These are phyloP conservation scores for Thamnophis elegans DNA, from an alignment of 2,797 vertebrate genomes.

Conservation along the genomic window DNA sequence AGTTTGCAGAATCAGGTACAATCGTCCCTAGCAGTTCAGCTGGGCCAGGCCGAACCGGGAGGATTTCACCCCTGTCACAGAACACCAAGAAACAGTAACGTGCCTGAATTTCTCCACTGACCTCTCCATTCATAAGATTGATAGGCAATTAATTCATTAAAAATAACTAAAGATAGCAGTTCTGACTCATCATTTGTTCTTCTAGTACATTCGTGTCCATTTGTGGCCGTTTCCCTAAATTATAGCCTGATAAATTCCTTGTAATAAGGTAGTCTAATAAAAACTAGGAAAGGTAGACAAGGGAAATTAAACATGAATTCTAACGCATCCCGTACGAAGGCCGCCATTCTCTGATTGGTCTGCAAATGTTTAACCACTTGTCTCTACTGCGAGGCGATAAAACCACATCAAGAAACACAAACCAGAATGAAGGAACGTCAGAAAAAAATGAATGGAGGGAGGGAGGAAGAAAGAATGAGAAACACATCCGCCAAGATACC, in stretches of 20 bases:
- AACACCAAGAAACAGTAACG: background rate
- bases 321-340: slow-evolving; percentile 17
- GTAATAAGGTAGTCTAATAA: slow-evolving; percentile 53
- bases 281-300: slow-evolving; percentile 5
- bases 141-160: background rate
- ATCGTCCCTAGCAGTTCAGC: too few relatives aligned
- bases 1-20: too few relatives aligned
- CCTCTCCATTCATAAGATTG: background rate
- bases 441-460: background rate
- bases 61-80: too few relatives aligned
- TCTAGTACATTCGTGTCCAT: background rate
- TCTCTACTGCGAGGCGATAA: slow-evolving; percentile 49
- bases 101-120: background rate
- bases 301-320: slow-evolving; percentile 49
- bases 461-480: slow-evolving; percentile 28
- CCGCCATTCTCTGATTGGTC: slow-evolving; percentile 59
- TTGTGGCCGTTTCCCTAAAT: background rate
- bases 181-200: background rate
- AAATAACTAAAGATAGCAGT: background rate
- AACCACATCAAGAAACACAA: background rate
- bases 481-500: slow-evolving; percentile 63
- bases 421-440: slow-evolving; percentile 20
- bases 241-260: background rate
- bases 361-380: slow-evolving; percentile 63
- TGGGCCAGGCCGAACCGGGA: too few relatives aligned